Evolutionary conservation across 1,140 invertebrate species (phyloP).

Genomic region (Vollenhovia emeryi): DNA sequence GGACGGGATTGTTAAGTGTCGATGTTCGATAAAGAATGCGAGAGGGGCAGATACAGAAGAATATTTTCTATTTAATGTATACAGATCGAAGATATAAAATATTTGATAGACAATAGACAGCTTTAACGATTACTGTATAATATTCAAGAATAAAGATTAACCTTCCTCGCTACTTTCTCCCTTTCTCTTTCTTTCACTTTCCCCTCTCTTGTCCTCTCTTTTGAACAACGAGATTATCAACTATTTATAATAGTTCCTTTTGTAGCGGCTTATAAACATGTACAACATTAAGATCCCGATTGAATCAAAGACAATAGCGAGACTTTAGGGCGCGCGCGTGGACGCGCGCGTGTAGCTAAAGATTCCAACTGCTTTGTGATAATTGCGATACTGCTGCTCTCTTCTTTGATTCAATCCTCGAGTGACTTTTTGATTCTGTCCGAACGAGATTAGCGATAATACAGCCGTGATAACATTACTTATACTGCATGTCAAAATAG

Average conservation of each 20-base stretch:
- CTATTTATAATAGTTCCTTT: conserved; percentile 34
- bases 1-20: neutral
- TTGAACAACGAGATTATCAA: conserved; percentile 61
- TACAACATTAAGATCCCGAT: conserved; percentile 59
- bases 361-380: neutral
- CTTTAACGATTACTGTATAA: conserved; percentile 75
- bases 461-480: conserved; percentile 43
- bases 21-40: neutral
- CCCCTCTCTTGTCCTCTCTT: conserved; percentile 13
- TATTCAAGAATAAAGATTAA: conserved; percentile 67
- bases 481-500: conserved; percentile 37
- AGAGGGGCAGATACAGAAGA: conserved; percentile 74
- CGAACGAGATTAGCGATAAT: conserved; percentile 49
- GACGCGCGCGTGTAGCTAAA: neutral
- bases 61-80: conserved; percentile 81
- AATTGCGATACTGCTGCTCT: neutral
- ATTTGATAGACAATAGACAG: conserved; percentile 78
- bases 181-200: neutral
- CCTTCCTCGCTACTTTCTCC: conserved; percentile 44
- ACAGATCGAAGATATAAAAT: conserved; percentile 80
- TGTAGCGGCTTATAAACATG: conserved; percentile 60
- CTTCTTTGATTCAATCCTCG: conserved; percentile 54
- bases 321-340: neutral
- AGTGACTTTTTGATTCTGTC: conserved; percentile 53
- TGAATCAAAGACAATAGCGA: conserved; percentile 63